Evolutionary conservation across 2,113 vertebrate species (phyloP).

Genomic region (Chlorodrepanis virens): DNA sequence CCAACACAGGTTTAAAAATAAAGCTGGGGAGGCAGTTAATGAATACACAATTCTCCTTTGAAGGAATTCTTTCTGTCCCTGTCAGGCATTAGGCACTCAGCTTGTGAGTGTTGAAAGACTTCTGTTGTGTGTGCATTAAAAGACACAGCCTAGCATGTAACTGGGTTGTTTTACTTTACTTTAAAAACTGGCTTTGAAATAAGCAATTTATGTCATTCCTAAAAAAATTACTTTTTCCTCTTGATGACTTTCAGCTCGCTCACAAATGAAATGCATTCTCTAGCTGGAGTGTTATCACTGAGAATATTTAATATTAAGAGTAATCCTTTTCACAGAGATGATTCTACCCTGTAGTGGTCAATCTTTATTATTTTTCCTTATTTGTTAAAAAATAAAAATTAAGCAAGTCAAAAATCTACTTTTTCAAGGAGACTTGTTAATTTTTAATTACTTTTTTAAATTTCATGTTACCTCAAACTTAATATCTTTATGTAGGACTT

Average conservation of each 20-base stretch:
- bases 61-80: background rate
- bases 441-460: background rate
- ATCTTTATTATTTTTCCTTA: background rate
- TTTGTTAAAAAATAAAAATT: background rate
- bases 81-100: background rate
- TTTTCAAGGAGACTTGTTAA: background rate
- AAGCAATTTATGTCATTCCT: background rate
- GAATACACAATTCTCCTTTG: background rate
- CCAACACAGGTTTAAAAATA: background rate
- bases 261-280: background rate
- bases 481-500: background rate
- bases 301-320: background rate
- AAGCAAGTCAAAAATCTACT: background rate
- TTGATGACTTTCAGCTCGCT: background rate
- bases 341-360: background rate
- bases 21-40: conserved; percentile 5
- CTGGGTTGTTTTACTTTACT: background rate
- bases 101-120: background rate
- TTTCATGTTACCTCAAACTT: background rate
- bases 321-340: background rate
- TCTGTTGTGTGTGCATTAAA: background rate
- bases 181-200: background rate
- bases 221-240: background rate
- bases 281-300: background rate
- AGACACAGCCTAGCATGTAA: background rate